Evolutionary conservation across 2,888 invertebrate genomes (phyloP).

Genomic region (Baronia brevicornis): DNA sequence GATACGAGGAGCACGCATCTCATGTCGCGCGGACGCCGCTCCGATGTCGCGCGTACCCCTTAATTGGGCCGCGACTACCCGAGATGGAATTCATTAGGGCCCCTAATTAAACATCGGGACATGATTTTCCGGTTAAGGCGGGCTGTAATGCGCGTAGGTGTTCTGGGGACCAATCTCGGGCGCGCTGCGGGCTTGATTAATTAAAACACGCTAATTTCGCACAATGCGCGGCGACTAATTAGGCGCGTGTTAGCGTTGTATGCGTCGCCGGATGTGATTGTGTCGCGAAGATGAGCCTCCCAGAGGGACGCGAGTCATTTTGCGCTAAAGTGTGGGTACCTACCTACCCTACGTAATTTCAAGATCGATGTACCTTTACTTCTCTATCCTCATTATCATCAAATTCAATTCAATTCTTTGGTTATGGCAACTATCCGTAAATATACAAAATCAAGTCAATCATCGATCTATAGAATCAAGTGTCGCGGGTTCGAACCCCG

Average conservation of each 20-base stretch:
- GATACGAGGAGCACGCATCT: not conserved
- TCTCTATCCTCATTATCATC: no score
- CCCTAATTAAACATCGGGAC: constrained; percentile 59
- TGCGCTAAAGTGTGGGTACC: no score
- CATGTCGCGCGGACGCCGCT: constrained; percentile 14
- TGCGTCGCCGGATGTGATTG: constrained; percentile 16
- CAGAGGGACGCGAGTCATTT: no score
- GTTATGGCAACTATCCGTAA: no score
- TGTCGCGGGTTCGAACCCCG: no score
- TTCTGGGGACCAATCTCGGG: constrained; percentile 25
- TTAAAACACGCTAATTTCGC: constrained; percentile 34
- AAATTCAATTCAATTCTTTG: no score
- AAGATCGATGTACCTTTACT: no score
- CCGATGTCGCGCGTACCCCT: constrained; percentile 29
- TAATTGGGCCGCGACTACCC: constrained; percentile 48
- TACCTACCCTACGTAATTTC: no score
- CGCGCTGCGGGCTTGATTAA: constrained; percentile 40
- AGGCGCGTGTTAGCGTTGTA: constrained; percentile 24
- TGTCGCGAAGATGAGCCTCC: constrained; percentile 19
- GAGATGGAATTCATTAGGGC: constrained; percentile 60
- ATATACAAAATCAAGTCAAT: no score
- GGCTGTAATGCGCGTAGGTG: constrained; percentile 50
- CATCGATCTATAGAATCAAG: no score
- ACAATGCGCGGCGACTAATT: constrained; percentile 36
- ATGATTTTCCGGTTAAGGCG: constrained; percentile 53